Conservation (phyloP, 2,113 vertebrate species). For the Edolisoma coerulescens region DNA sequence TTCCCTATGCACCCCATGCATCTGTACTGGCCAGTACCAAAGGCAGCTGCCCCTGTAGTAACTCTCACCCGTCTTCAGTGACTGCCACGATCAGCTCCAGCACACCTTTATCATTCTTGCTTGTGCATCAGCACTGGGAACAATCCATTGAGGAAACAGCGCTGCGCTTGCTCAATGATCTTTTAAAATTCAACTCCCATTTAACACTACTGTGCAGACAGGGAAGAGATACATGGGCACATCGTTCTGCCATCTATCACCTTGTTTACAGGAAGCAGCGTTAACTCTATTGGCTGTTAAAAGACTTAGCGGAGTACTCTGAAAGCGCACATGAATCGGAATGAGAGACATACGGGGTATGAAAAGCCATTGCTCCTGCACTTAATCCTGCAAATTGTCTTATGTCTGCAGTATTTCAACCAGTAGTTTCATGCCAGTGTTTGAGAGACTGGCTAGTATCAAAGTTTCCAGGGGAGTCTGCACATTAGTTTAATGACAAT, state of each 20-base stretch:
- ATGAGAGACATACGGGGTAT: neutral
- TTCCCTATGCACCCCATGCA: neutral
- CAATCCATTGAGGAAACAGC: neutral
- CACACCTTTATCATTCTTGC: neutral
- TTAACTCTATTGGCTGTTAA: neutral
- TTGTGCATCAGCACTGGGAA: accelerated
- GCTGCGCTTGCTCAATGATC: neutral
- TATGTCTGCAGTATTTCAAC: neutral
- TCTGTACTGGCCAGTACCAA: neutral
- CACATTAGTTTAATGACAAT: slow-evolving; percentile 10
- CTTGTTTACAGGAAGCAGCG: neutral
- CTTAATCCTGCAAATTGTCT: neutral
- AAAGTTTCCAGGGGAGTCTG: neutral
- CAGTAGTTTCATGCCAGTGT: neutral
- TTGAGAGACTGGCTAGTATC: slow-evolving; percentile 7
- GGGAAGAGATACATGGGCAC: neutral
- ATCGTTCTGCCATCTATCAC: neutral
- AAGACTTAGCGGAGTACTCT: neutral
- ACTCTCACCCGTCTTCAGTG: neutral
- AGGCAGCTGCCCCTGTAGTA: neutral
- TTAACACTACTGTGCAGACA: neutral
- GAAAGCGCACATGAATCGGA: neutral
- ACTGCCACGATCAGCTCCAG: neutral
- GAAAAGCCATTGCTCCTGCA: neutral
- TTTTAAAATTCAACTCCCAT: neutral